phyloP scores from a whole-genome alignment of 2,888 invertebrate species.

The Metacarcinus magister region DNA sequence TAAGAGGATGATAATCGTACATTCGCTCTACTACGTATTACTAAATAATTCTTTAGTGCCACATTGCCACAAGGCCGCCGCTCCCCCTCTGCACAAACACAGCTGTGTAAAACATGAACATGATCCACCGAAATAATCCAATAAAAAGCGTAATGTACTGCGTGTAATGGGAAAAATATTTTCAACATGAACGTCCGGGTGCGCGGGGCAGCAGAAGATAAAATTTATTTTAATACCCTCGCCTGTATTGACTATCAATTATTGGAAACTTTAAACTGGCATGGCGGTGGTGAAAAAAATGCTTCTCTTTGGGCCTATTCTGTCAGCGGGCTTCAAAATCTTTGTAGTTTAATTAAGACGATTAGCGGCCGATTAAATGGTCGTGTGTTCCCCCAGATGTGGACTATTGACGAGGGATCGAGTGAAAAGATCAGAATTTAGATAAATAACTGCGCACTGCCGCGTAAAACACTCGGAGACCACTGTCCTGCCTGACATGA shows the following conservation, averaged over 20 bases:
- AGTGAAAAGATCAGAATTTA: slow-evolving; percentile 32
- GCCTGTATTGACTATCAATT: slow-evolving; percentile 55
- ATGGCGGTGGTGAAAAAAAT: slow-evolving; percentile 54
- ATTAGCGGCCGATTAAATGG: slow-evolving; percentile 57
- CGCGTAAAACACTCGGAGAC: background rate
- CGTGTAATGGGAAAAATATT: slow-evolving; percentile 64
- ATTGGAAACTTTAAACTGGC: slow-evolving; percentile 72
- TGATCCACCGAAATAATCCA: slow-evolving; percentile 47
- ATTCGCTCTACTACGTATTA: background rate
- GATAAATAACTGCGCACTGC: background rate
- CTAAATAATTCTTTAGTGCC: background rate
- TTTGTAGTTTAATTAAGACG: slow-evolving; percentile 66
- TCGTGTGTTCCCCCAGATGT: slow-evolving; percentile 43
- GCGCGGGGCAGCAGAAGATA: slow-evolving; percentile 42
- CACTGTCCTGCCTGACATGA: background rate
- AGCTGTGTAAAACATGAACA: slow-evolving; percentile 47
- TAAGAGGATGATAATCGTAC: background rate
- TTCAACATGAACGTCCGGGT: slow-evolving; percentile 47
- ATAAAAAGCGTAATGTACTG: slow-evolving; percentile 69
- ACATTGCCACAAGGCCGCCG: slow-evolving; percentile 31
- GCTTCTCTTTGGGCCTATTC: slow-evolving; percentile 54
- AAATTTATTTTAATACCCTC: slow-evolving; percentile 66
- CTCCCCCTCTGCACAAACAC: slow-evolving; percentile 32
- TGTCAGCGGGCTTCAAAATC: slow-evolving; percentile 54
- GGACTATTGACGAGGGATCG: slow-evolving; percentile 62